These are phyloP conservation scores for Osmerus eperlanus DNA, from an alignment of 2,113 vertebrate species.

Conservation along the genomic window DNA sequence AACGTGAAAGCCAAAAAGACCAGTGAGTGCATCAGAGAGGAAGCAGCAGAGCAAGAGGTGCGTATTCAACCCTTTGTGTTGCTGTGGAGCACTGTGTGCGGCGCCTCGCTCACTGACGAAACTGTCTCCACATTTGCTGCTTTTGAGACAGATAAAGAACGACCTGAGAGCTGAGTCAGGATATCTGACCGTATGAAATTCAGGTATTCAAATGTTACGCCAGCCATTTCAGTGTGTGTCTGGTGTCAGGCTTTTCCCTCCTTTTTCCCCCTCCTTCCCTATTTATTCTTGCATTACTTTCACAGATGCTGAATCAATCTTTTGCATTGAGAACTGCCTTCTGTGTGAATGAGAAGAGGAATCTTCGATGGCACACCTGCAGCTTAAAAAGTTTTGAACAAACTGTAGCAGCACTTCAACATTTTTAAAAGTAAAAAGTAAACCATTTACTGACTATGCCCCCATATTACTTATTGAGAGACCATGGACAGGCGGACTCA, in stretches of 20 bases:
- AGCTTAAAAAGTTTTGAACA: background rate
- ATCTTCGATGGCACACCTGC: background rate
- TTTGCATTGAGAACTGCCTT: slow-evolving; percentile 25
- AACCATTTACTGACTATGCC: too few relatives aligned
- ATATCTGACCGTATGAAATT: slow-evolving; percentile 32
- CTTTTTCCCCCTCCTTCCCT: slow-evolving; percentile 33
- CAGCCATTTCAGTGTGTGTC: slow-evolving; percentile 45
- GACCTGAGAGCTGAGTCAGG: slow-evolving; percentile 42
- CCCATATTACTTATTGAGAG: too few relatives aligned
- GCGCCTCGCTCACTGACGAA: slow-evolving; percentile 43
- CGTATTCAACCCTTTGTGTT: too few relatives aligned
- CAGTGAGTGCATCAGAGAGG: too few relatives aligned
- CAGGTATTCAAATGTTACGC: slow-evolving; percentile 41
- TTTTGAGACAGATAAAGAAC: slow-evolving; percentile 48
- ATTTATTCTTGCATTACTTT: slow-evolving; percentile 34
- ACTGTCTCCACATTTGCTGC: slow-evolving; percentile 44
- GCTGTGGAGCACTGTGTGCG: too few relatives aligned
- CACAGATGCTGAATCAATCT: slow-evolving; percentile 39
- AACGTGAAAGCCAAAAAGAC: too few relatives aligned
- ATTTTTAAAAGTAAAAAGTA: too few relatives aligned
- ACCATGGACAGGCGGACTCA: too few relatives aligned
- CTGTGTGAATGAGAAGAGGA: slow-evolving; percentile 16
- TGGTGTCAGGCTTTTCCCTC: slow-evolving; percentile 28
- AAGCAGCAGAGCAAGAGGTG: too few relatives aligned
- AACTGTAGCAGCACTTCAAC: too few relatives aligned